Conservation (phyloP, 64 coral and sea anemone genomes). For the Trachythela sp. region DNA sequence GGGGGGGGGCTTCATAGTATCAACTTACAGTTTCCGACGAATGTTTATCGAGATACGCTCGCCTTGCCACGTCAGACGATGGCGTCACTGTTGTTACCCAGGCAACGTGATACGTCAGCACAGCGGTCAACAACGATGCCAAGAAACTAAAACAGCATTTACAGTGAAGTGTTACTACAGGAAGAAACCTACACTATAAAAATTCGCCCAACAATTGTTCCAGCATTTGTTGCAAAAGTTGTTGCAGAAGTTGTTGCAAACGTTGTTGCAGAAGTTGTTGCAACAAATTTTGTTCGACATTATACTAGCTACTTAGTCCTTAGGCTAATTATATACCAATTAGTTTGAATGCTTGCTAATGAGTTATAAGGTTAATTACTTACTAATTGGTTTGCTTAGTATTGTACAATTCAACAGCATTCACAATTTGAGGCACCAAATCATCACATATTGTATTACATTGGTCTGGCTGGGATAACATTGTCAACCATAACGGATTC, state of each 20-base stretch:
- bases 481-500: constrained; percentile 96
- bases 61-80: constrained; percentile 62
- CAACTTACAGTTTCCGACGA: constrained; percentile 77
- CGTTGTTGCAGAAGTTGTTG: too few species aligned
- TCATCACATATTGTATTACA: constrained; percentile 70
- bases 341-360: not conserved
- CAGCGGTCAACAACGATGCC: constrained; percentile 68
- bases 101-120: constrained; percentile 75
- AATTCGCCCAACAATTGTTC: too few species aligned
- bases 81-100: constrained; percentile 99
- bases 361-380: not conserved
- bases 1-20: not conserved
- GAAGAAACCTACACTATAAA: too few species aligned
- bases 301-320: too few species aligned
- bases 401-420: constrained; percentile 60
- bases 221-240: too few species aligned
- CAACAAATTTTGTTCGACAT: too few species aligned
- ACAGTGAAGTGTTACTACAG: too few species aligned
- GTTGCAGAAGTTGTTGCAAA: too few species aligned
- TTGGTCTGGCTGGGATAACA: constrained; percentile 76
- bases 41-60: constrained; percentile 90
- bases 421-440: constrained; percentile 71
- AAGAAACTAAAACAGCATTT: constrained; percentile 58
- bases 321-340: too few species aligned
- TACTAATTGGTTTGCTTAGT: constrained; percentile 95